A percentile compares a stretch with the other conserved stretches of the same genome.
Conservation (phyloP, 2,797 vertebrate species). For the Lutjanus argentimaculatus region DNA sequence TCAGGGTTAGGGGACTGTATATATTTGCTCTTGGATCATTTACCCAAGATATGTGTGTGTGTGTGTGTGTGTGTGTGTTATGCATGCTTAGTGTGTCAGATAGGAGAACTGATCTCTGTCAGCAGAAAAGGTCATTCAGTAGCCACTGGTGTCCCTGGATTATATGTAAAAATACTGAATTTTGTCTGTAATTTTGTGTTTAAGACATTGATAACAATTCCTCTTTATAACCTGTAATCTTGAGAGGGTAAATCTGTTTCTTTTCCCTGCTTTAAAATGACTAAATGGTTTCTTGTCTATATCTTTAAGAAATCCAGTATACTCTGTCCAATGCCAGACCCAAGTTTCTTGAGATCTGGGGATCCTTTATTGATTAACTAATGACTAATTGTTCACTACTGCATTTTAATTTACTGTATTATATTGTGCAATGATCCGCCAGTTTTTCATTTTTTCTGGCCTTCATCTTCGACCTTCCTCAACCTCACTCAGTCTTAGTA, state of each 20-base stretch:
- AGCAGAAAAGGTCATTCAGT: slow-evolving; percentile 73
- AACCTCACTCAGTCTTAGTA: no score
- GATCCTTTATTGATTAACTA: no score
- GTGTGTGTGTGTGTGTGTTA: slow-evolving; percentile 28
- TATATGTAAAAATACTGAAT: slow-evolving; percentile 2
- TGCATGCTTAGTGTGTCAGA: slow-evolving; percentile 56
- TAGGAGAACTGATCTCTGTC: slow-evolving; percentile 73
- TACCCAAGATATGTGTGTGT: slow-evolving; percentile 48
- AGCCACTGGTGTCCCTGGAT: slow-evolving; percentile 28
- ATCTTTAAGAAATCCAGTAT: no score
- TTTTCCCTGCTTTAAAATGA: no score
- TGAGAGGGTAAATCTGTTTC: background rate
- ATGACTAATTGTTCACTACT: no score
- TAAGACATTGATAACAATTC: background rate
- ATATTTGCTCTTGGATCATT: slow-evolving; percentile 80
- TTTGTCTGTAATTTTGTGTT: background rate
- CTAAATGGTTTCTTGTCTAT: no score
- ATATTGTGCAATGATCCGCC: no score
- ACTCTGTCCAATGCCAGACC: no score
- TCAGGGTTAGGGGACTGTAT: slow-evolving; percentile 90
- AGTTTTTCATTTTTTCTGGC: no score
- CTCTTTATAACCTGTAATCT: background rate
- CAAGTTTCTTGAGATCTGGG: no score
- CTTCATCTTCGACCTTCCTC: no score
- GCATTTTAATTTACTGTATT: no score